Conservation (phyloP, 2,113 vertebrate species). For the Xiphophorus hellerii region DNA sequence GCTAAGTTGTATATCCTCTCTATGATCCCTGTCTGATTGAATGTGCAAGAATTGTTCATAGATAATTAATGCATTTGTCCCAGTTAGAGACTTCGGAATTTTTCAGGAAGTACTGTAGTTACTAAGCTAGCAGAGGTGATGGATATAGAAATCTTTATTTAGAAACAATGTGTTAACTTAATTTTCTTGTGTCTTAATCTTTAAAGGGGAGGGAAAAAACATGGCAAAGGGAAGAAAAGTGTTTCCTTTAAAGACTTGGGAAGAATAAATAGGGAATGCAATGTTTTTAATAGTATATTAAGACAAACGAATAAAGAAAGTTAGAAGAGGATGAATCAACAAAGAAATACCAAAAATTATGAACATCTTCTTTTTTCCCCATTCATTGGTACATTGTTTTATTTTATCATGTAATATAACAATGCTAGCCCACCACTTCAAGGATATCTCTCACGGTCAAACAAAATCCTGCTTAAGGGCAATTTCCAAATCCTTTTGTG, state of each 20-base stretch:
- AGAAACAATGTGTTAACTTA: slow-evolving; percentile 13
- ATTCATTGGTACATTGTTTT: neutral
- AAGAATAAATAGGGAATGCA: neutral
- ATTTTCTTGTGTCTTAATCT: slow-evolving; percentile 19
- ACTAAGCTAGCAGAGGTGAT: slow-evolving; percentile 18
- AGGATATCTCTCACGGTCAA: slow-evolving; percentile 38
- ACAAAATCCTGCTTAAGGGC: slow-evolving; percentile 40
- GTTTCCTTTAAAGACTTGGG: no score
- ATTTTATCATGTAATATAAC: neutral
- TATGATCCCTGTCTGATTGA: slow-evolving; percentile 61
- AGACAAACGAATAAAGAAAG: slow-evolving; percentile 1
- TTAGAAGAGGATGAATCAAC: neutral
- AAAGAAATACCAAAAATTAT: neutral
- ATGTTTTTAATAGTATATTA: neutral
- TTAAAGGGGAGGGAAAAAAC: slow-evolving; percentile 13
- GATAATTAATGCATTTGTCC: slow-evolving; percentile 67
- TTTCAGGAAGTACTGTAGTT: slow-evolving; percentile 47
- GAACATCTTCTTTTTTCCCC: neutral
- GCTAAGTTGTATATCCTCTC: slow-evolving; percentile 47
- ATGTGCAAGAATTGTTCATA: slow-evolving; percentile 59
- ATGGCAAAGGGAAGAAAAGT: slow-evolving; percentile 7
- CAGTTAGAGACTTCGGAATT: slow-evolving; percentile 43
- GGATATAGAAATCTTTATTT: slow-evolving; percentile 55
- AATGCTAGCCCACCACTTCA: slow-evolving; percentile 36
- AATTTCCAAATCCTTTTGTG: slow-evolving; percentile 52